Percentiles rank a stretch among this genome's conserved stretches.
These are phyloP conservation scores for Armadillidium nasatum DNA, from an alignment of 1,140 invertebrate genomes.

Conservation along the genomic window DNA sequence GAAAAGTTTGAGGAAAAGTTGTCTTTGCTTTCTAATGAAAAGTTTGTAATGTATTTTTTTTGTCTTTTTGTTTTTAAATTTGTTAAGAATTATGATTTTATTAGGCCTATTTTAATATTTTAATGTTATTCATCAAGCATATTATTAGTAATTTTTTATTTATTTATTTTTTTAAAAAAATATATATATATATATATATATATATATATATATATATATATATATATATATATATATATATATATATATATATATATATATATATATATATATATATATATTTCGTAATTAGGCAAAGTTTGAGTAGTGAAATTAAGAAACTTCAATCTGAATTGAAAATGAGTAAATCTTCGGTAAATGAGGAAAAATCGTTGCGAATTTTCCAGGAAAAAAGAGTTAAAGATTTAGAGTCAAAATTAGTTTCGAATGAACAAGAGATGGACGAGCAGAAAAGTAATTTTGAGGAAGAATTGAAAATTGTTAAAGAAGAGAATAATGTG, in stretches of 20 bases:
- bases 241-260: no score
- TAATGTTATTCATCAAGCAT: no score
- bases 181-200: no score
- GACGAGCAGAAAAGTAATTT: slow-evolving; percentile 28
- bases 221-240: no score
- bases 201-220: no score
- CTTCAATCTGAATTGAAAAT: slow-evolving; percentile 48
- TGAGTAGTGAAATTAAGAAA: slow-evolving; percentile 33
- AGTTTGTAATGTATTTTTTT: no score
- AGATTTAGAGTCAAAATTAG: slow-evolving; percentile 39
- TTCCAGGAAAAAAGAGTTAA: slow-evolving; percentile 55
- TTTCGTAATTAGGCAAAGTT: slow-evolving; percentile 19
- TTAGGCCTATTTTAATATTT: no score
- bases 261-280: no score
- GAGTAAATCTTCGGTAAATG: slow-evolving; percentile 47
- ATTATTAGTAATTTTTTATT: no score
- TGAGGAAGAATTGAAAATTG: background rate
- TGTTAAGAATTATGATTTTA: no score
- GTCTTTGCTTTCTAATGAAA: slow-evolving; percentile 24
- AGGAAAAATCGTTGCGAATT: slow-evolving; percentile 58
- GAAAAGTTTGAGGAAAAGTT: slow-evolving; percentile 31
- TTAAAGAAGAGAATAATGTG: background rate
- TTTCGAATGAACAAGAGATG: slow-evolving; percentile 34
- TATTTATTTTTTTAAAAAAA: no score
- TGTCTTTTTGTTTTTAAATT: no score